Conservation (phyloP, 2,113 vertebrate species). For the Pseudopodoces humilis region DNA sequence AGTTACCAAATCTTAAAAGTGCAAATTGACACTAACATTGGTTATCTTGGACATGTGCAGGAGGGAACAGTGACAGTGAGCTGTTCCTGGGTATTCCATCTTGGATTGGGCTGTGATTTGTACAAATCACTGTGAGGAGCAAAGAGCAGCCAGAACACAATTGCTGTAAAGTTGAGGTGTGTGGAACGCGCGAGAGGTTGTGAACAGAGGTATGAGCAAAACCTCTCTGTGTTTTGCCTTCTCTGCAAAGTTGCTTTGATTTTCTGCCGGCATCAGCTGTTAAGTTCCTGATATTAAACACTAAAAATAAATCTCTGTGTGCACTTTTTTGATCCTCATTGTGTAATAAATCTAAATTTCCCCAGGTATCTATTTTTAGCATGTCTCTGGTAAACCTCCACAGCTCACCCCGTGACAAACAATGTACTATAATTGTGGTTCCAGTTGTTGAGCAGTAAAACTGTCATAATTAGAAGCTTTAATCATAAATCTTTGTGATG, state of each 20-base stretch:
- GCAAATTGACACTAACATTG: background rate
- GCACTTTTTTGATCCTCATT: background rate
- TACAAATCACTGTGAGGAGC: background rate
- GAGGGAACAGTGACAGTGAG: background rate
- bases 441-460: background rate
- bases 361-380: background rate
- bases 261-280: background rate
- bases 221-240: background rate
- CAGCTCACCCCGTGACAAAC: background rate
- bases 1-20: background rate
- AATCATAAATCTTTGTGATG: conserved; percentile 31
- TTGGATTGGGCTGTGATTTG: background rate
- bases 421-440: background rate
- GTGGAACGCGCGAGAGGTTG: background rate
- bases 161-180: background rate
- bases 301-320: background rate
- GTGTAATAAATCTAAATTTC: background rate
- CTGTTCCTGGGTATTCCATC: background rate
- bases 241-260: background rate
- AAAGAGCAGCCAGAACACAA: background rate
- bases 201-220: background rate
- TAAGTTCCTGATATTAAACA: background rate
- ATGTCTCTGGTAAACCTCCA: background rate
- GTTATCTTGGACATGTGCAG: background rate
- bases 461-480: background rate